Evolutionary conservation across 2,113 vertebrate species (phyloP), one percentile per base, ranked within the genome.

Genomic region (Sylvietta virens): DNA sequence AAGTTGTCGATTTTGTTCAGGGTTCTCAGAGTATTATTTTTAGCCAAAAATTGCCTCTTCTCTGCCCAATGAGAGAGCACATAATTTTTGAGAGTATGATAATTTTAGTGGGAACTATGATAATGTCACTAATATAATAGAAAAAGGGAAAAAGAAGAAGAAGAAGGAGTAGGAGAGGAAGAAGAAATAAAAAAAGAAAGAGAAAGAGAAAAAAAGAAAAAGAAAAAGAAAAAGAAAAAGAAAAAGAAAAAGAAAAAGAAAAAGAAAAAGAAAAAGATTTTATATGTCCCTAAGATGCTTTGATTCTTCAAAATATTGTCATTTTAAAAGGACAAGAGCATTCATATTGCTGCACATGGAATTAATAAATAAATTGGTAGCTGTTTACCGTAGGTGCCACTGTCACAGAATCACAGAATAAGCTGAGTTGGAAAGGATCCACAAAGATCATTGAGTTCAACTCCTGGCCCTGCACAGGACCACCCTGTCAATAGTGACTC

Each of bases 181-280:
- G 15, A 17, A 19, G 4, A 5, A 26, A 7, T 6, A 10, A 2
- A 9, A 7, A 8, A 5, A 12, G 8, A 6, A 16, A 6, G 31
- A 5, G 6, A 16, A 9, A 4, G 16, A 7, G 3, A 33, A 1
- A 6, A 7, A 1, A 2, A 8, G 5, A 30, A 22, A 4, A 1
- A 40, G 15, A 7, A 39, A 39, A 26, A 6, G 13, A 30, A 11
- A 22, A 3, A 20, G 2, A 13, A 14, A 37, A 7, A 11, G 3
- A 24, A 17, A 16, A 13, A 5, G 6, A 15, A 5, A 33, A 6
- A 9, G 8, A 5, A 13, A 13, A 7, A 10, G 1, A 23, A 3
- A 10, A 18, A 10, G 3, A n/a, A 26, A 9, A 33, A 4, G 4
- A 13, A 4, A 31, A 11, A 6, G 20, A 27, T 71, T 11, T 81